Evolutionary conservation across 2,113 vertebrate genomes (phyloP).

Genomic region (Zeus faber): DNA sequence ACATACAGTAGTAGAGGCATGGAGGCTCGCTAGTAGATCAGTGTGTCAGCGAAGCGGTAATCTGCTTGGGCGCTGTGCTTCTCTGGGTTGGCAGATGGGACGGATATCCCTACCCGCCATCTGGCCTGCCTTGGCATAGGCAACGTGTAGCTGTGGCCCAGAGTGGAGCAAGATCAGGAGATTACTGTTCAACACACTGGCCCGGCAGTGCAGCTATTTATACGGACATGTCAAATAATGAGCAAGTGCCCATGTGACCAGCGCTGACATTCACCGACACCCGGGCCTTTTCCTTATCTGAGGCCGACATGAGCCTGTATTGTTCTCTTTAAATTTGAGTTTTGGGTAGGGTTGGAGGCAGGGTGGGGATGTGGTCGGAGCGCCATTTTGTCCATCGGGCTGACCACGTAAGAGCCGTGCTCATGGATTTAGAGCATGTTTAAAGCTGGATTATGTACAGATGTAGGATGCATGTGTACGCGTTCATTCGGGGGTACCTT

Average conservation of each 20-base stretch:
- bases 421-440: constrained; percentile 21
- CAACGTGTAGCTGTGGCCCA: constrained; percentile 39
- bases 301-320: constrained; percentile 9
- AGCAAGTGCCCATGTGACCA: constrained; percentile 42
- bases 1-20: constrained; percentile 30
- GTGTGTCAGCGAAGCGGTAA: constrained; percentile 64
- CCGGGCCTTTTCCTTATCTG: constrained; percentile 20
- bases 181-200: constrained; percentile 51
- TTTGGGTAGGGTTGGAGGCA: not conserved
- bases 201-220: constrained; percentile 52
- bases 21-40: constrained; percentile 63
- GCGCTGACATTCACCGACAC: constrained; percentile 31
- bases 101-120: constrained; percentile 67
- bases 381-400: not conserved
- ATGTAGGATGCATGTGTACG: not conserved
- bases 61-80: constrained; percentile 59
- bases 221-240: constrained; percentile 54
- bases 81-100: constrained; percentile 68
- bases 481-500: constrained; percentile 3
- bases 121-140: constrained; percentile 61
- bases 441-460: constrained; percentile 8
- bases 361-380: constrained; percentile 7
- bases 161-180: constrained; percentile 56
- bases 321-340: not conserved
- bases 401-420: constrained; percentile 11